Percentiles rank a stretch among this genome's conserved stretches.
Evolutionary conservation across 2,113 vertebrate species (phyloP).

Genomic region (Anoura caudifer): DNA sequence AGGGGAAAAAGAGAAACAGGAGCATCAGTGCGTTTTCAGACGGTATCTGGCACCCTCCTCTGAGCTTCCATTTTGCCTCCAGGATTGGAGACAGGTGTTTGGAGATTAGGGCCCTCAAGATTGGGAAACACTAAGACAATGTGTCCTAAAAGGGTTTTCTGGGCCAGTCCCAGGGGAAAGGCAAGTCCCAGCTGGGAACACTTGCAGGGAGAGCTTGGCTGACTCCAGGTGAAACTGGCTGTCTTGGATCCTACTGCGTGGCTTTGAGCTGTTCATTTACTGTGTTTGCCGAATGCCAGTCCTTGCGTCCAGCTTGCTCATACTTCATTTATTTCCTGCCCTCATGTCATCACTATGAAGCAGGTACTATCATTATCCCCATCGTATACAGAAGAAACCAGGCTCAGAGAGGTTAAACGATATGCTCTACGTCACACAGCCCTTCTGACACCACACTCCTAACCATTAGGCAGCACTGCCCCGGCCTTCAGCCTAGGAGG

Average conservation of each 20-base stretch:
- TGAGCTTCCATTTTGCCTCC: background rate
- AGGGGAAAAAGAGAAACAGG: background rate
- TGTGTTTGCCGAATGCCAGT: background rate
- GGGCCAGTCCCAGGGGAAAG: background rate
- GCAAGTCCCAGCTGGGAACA: conserved; percentile 20
- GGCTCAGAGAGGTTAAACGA: background rate
- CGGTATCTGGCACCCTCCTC: background rate
- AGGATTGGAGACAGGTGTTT: conserved; percentile 34
- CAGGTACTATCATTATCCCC: background rate
- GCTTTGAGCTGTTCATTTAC: background rate
- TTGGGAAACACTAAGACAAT: conserved; percentile 29
- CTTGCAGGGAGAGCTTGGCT: background rate
- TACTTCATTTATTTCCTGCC: background rate
- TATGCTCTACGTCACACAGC: background rate
- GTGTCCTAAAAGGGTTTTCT: conserved; percentile 22
- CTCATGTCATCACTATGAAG: background rate
- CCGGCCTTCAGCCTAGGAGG: background rate
- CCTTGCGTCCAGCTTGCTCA: background rate
- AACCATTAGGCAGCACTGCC: background rate
- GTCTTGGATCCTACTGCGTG: background rate
- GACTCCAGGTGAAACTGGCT: background rate
- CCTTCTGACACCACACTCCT: rapidly evolving
- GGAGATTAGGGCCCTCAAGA: background rate
- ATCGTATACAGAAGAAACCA: background rate
- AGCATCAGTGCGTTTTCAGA: background rate